Conservation (phyloP, 1,140 invertebrate species). For the Lepidostoma basale region DNA sequence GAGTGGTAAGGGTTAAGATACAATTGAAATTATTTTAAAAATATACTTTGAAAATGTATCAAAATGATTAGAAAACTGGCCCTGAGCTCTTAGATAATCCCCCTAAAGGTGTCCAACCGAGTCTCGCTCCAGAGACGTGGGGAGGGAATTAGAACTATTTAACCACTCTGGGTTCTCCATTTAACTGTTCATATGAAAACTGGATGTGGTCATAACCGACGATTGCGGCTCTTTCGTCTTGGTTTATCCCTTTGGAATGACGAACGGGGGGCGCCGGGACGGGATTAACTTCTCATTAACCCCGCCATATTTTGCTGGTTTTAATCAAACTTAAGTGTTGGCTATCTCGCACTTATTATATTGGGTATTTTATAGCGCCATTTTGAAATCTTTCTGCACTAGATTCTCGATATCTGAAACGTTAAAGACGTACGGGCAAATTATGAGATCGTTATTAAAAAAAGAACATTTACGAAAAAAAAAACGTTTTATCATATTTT, state of each 20-base stretch:
- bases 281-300: not conserved
- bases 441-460: too few relatives aligned
- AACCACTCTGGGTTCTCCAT: conserved; percentile 24
- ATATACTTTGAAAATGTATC: too few relatives aligned
- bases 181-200: conserved; percentile 39
- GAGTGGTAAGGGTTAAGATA: too few relatives aligned
- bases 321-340: not conserved
- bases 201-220: conserved; percentile 36
- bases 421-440: too few relatives aligned
- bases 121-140: not conserved
- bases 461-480: too few relatives aligned
- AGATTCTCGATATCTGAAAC: too few relatives aligned
- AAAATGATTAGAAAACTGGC: too few relatives aligned
- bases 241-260: conserved; percentile 5
- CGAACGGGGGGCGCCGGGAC: not conserved
- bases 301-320: not conserved
- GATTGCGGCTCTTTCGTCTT: conserved; percentile 5
- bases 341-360: too few relatives aligned
- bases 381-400: too few relatives aligned
- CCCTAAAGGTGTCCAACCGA: not conserved
- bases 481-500: too few relatives aligned
- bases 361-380: too few relatives aligned
- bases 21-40: too few relatives aligned
- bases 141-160: not conserved
- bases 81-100: not conserved